A percentile compares a stretch with the other conserved stretches of the same genome.
Conservation (phyloP, 2,113 vertebrate genomes). For the Globicephala melas region DNA sequence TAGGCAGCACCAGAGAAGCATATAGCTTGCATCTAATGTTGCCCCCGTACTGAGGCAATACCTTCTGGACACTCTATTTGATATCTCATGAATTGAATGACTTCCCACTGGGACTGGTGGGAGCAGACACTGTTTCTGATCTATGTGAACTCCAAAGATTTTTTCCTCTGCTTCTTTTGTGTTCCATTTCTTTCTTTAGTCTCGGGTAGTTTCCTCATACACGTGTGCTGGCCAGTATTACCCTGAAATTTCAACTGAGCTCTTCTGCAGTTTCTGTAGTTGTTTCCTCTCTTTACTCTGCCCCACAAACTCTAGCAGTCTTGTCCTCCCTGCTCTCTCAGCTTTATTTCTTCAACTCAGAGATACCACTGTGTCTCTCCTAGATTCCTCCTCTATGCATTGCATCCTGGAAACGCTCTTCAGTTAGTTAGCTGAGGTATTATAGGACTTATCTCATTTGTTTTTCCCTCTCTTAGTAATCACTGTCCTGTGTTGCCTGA, state of each 20-base stretch:
- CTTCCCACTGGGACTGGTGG: neutral
- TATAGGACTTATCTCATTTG: neutral
- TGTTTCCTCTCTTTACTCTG: neutral
- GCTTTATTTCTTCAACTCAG: neutral
- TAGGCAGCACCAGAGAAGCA: neutral
- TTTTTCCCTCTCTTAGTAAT: neutral
- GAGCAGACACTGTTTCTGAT: neutral
- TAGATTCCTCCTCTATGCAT: neutral
- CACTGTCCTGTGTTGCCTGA: neutral
- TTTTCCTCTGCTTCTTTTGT: neutral
- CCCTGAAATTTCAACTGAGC: neutral
- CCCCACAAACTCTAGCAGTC: neutral
- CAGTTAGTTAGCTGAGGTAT: neutral
- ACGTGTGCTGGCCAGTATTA: neutral
- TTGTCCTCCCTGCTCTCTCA: neutral
- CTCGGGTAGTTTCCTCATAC: neutral
- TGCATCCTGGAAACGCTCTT: neutral
- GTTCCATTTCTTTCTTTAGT: neutral
- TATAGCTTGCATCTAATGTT: neutral
- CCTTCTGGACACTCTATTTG: neutral
- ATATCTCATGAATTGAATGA: neutral
- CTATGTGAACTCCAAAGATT: neutral
- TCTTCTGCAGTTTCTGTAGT: neutral
- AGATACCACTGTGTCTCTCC: neutral
- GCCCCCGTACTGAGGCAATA: neutral